Percentiles rank a stretch among this genome's conserved stretches.
Conservation (phyloP, 2,797 vertebrate genomes). For the Eurystomus glaucurus region DNA sequence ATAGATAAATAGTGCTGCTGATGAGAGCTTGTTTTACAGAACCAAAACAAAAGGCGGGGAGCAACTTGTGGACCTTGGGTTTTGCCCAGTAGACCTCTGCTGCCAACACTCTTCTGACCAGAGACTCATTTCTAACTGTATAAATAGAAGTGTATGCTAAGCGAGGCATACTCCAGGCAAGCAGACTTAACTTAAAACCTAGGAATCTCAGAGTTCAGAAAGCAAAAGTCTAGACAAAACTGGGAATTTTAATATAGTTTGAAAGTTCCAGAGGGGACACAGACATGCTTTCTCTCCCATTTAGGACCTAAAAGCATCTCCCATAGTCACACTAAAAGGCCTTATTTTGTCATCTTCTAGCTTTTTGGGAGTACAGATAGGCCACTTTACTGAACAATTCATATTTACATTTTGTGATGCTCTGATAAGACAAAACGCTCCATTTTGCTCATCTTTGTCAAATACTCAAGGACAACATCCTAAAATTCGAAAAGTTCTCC, state of each 20-base stretch:
- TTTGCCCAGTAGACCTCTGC: background rate
- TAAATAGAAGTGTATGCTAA: fast-evolving
- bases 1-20: background rate
- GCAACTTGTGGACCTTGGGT: background rate
- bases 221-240: background rate
- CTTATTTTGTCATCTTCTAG: background rate
- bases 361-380: background rate
- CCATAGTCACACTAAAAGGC: background rate
- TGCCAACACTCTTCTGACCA: background rate
- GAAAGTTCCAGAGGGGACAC: background rate
- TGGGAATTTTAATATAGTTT: background rate
- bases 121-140: background rate
- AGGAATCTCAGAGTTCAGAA: background rate
- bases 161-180: background rate
- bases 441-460: background rate
- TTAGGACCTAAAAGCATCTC: background rate
- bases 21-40: background rate
- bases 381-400: background rate
- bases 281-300: background rate
- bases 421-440: background rate
- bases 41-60: background rate
- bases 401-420: background rate
- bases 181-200: background rate
- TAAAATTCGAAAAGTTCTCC: background rate
- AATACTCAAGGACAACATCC: background rate